Evolutionary conservation across 2,888 invertebrate genomes (phyloP).

Genomic region (Hetaerina titia): DNA sequence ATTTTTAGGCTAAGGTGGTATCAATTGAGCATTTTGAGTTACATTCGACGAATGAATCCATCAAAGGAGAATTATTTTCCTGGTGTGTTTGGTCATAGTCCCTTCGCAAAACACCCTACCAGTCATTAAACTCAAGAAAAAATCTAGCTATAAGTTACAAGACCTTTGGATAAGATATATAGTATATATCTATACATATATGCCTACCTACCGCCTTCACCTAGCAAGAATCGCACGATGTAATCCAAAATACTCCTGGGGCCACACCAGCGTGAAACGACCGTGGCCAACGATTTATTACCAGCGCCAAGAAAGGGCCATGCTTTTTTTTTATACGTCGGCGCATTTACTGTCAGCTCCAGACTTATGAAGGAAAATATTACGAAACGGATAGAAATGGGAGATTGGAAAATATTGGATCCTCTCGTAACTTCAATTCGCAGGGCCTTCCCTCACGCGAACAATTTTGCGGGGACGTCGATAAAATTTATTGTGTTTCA

Average conservation of each 20-base stretch:
- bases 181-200: background rate
- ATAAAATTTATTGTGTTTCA: slow-evolving; percentile 28
- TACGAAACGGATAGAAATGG: background rate
- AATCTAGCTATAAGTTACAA: background rate
- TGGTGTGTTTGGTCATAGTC: background rate
- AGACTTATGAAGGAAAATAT: slow-evolving; percentile 8
- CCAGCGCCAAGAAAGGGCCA: background rate
- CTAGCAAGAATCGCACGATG: background rate
- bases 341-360: background rate
- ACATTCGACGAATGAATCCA: background rate
- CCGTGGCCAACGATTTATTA: background rate
- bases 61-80: background rate
- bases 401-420: background rate
- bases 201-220: background rate
- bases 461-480: background rate
- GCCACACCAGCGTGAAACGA: background rate
- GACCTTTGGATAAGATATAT: background rate
- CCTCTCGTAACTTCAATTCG: slow-evolving; percentile 5
- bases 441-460: background rate
- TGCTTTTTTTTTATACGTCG: background rate
- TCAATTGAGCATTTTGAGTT: background rate
- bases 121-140: background rate
- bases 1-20: no score
- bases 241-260: background rate
- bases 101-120: background rate